A percentile compares a stretch with the other conserved stretches of the same genome.
phyloP scores from a whole-genome alignment of 2,888 invertebrate genomes.

The Dioctria rufipes region DNA sequence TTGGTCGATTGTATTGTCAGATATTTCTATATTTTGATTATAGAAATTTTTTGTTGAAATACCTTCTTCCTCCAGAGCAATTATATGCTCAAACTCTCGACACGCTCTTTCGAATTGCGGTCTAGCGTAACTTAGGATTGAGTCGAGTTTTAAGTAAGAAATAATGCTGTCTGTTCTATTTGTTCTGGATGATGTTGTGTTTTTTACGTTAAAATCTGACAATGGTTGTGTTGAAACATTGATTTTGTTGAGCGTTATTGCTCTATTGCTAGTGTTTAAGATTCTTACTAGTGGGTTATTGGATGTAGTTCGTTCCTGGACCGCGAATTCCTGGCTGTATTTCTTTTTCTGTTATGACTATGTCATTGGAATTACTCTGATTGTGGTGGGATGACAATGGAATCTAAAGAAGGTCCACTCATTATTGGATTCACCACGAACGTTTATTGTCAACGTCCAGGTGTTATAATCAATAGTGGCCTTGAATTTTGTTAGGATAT shows the following conservation, averaged over 20 bases:
- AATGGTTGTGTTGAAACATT: neutral
- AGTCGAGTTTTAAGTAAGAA: no score
- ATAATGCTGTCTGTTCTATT: neutral
- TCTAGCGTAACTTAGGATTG: no score
- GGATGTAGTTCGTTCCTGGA: slow-evolving; percentile 15
- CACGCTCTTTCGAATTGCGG: no score
- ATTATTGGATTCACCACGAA: neutral
- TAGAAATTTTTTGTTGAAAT: no score
- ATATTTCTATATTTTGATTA: no score
- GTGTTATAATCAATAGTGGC: neutral
- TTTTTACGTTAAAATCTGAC: no score
- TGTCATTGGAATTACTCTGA: neutral
- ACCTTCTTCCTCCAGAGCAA: no score
- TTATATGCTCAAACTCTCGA: no score
- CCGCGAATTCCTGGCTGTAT: slow-evolving; percentile 7
- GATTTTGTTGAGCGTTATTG: neutral
- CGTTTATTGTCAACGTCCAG: neutral
- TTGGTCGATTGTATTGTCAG: no score
- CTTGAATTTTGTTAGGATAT: neutral
- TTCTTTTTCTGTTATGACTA: neutral
- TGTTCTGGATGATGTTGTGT: no score
- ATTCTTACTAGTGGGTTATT: slow-evolving; percentile 38
- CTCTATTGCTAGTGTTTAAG: neutral
- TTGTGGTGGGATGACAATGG: neutral
- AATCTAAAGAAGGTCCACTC: neutral